A percentile compares a stretch with the other conserved stretches of the same genome.
Conservation (phyloP, 2,888 invertebrate genomes). For the Plutella xylostella region DNA sequence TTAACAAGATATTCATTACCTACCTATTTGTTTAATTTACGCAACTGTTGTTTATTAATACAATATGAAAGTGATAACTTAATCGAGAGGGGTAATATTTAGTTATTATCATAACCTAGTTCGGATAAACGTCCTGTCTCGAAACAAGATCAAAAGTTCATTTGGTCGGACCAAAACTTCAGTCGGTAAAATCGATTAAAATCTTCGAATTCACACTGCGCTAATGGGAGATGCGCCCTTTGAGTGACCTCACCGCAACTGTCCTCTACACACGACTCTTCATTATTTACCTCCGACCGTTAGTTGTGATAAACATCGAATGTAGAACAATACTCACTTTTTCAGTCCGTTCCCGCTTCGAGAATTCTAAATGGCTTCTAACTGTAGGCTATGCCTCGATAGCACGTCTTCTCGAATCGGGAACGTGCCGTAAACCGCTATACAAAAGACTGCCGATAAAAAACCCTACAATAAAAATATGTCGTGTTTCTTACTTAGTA, state of each 20-base stretch:
- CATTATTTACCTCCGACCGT: background rate
- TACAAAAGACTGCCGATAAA: too few species aligned
- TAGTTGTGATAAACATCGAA: background rate
- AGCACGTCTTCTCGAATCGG: too few species aligned
- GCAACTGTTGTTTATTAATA: constrained; percentile 36
- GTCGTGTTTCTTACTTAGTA: too few species aligned
- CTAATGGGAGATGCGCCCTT: background rate
- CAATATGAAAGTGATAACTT: constrained; percentile 46
- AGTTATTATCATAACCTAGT: constrained; percentile 48
- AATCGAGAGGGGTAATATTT: constrained; percentile 50
- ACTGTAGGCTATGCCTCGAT: too few species aligned
- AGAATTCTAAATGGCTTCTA: too few species aligned
- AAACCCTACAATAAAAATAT: too few species aligned
- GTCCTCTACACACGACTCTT: background rate
- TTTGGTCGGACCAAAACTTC: constrained; percentile 70
- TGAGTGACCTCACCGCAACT: background rate
- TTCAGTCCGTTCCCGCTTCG: too few species aligned
- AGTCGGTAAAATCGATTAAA: constrained; percentile 37
- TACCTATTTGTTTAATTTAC: constrained; percentile 51
- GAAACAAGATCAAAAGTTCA: constrained; percentile 66
- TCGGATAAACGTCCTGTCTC: constrained; percentile 57
- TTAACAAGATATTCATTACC: constrained; percentile 66
- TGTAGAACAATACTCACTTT: too few species aligned
- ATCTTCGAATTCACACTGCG: constrained; percentile 7
- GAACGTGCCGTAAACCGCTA: too few species aligned